These are phyloP conservation scores for Ibycter americanus DNA, from an alignment of 2,797 vertebrate species.

Conservation along the genomic window DNA sequence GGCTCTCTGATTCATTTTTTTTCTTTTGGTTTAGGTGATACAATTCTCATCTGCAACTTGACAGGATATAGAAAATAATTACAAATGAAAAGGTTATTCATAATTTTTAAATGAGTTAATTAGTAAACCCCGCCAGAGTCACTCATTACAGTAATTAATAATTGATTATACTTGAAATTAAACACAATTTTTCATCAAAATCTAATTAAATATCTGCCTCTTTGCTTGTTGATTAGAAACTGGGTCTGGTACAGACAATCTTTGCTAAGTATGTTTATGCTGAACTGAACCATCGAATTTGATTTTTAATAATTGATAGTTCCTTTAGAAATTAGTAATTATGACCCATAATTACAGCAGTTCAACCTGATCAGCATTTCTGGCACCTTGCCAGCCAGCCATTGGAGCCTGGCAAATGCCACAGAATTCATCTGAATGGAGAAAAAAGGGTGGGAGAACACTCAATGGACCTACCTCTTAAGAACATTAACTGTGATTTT, in stretches of 20 bases:
- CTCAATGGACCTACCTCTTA: neutral
- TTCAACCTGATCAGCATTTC: slow-evolving; percentile 75
- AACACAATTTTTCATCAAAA: slow-evolving; percentile 99
- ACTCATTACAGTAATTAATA: slow-evolving; percentile 96
- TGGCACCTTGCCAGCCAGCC: slow-evolving; percentile 70
- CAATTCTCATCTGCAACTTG: slow-evolving; percentile 71
- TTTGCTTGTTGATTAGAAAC: slow-evolving; percentile 87
- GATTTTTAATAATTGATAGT: slow-evolving; percentile 83
- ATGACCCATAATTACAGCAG: slow-evolving; percentile 80
- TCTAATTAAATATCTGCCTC: slow-evolving; percentile 94
- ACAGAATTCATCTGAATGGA: neutral
- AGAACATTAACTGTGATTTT: neutral
- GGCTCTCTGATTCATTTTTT: neutral
- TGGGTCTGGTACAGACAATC: slow-evolving; percentile 80
- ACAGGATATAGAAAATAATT: slow-evolving; percentile 82
- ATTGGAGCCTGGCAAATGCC: neutral
- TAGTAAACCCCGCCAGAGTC: slow-evolving; percentile 90
- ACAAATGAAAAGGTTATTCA: slow-evolving; percentile 93
- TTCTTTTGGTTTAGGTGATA: slow-evolving; percentile 45
- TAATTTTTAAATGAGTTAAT: slow-evolving; percentile 97
- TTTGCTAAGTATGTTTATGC: slow-evolving; percentile 90
- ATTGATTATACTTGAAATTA: slow-evolving; percentile 99
- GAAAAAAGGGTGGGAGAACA: neutral
- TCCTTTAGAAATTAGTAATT: slow-evolving; percentile 85
- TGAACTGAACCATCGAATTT: slow-evolving; percentile 76